Evolutionary conservation across 2,797 vertebrate species (phyloP).

Genomic region (Microctenopoma steveboyesi): DNA sequence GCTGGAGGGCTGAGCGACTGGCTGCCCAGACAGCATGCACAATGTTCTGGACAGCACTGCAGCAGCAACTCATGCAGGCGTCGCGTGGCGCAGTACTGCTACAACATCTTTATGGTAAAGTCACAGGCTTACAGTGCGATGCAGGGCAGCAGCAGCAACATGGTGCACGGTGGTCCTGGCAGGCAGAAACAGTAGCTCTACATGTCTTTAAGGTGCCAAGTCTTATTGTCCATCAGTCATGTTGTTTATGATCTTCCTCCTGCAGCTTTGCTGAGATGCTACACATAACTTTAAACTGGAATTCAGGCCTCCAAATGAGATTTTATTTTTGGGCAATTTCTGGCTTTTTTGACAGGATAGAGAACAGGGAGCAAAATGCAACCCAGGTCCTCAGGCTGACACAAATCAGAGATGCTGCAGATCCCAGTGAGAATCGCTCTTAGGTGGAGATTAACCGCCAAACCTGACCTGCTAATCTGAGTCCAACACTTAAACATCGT

Average conservation of each 20-base stretch:
- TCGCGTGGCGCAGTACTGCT: not conserved
- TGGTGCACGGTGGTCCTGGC: constrained; percentile 1
- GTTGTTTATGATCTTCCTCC: constrained; percentile 1
- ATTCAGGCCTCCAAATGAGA: not conserved
- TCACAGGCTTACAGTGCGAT: not conserved
- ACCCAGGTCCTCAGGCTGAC: too few relatives aligned
- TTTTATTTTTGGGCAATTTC: not conserved
- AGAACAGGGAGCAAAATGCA: not conserved
- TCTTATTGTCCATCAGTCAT: not conserved
- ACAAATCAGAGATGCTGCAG: not conserved
- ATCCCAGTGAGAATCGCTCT: not conserved
- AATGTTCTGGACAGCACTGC: constrained; percentile 1
- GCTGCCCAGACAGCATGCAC: constrained; percentile 42
- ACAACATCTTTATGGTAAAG: not conserved
- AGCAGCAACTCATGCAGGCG: constrained; percentile 28
- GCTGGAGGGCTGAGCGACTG: constrained; percentile 50
- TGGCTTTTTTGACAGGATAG: not conserved
- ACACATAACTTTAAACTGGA: not conserved
- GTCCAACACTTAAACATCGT: not conserved
- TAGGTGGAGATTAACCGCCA: too few relatives aligned
- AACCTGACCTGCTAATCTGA: not conserved
- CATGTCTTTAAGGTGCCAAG: constrained; percentile 4
- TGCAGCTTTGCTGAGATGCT: not conserved
- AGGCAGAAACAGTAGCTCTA: not conserved
- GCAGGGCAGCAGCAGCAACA: constrained; percentile 5